These are phyloP conservation scores for Xestia xanthographa DNA, from an alignment of 2,888 invertebrate species.

Conservation along the genomic window DNA sequence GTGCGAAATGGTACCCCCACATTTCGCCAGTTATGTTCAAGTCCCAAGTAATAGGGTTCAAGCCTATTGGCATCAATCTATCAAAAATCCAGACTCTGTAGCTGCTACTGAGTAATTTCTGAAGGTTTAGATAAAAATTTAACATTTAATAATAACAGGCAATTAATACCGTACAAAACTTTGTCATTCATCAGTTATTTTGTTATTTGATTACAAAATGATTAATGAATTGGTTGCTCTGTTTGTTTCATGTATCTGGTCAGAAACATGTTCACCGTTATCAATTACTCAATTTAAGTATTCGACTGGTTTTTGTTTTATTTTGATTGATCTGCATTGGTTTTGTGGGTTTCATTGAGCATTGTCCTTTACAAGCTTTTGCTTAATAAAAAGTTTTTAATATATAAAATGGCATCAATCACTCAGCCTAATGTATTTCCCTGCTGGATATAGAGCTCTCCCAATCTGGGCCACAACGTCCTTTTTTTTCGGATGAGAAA, in stretches of 20 bases:
- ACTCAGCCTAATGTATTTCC: too few relatives aligned
- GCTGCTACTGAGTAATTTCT: too few relatives aligned
- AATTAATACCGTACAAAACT: background rate
- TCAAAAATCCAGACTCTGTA: background rate
- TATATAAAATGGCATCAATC: too few relatives aligned
- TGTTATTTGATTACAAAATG: background rate
- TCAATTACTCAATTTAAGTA: slow-evolving; percentile 21
- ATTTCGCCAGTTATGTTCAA: background rate
- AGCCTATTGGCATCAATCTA: background rate
- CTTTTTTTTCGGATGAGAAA: too few relatives aligned
- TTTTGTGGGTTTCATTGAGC: background rate
- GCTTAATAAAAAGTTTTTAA: background rate
- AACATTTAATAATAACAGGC: background rate
- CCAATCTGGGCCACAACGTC: too few relatives aligned
- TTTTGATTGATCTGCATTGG: slow-evolving; percentile 1
- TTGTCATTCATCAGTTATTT: background rate
- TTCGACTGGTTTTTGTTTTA: slow-evolving; percentile 11
- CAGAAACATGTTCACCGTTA: background rate
- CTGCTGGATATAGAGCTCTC: too few relatives aligned
- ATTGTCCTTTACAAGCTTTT: background rate
- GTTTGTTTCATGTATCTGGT: background rate
- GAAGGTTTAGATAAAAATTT: too few relatives aligned
- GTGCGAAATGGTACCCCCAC: too few relatives aligned
- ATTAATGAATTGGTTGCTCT: background rate
- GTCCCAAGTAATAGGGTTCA: background rate